Evolutionary conservation across 2,888 invertebrate genomes (phyloP).

Genomic region (Xylota segnis): DNA sequence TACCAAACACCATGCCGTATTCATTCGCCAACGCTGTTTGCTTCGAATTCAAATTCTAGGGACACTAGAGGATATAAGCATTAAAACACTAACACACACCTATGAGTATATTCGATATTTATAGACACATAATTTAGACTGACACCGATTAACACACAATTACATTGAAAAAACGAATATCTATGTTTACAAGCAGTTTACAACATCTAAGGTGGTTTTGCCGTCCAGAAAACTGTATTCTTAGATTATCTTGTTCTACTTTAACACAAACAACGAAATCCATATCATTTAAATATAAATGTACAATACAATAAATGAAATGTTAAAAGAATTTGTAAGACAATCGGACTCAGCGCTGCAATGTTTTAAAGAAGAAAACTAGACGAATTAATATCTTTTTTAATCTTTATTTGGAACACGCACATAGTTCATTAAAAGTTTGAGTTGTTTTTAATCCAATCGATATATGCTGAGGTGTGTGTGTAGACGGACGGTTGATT

Average conservation of each 20-base stretch:
- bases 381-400: background rate
- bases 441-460: conserved; percentile 82
- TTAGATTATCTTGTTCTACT: conserved; percentile 36
- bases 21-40: background rate
- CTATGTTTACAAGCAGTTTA: conserved; percentile 79
- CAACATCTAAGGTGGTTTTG: conserved; percentile 84
- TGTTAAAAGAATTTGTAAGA: background rate
- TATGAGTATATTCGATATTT: conserved; percentile 46
- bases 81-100: conserved; percentile 51
- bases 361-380: background rate
- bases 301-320: background rate
- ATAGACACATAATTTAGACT: conserved; percentile 35
- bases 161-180: conserved; percentile 28
- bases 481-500: conserved; percentile 85
- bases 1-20: background rate
- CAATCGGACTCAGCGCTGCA: conserved; percentile 9
- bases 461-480: conserved; percentile 83
- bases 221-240: conserved; percentile 82
- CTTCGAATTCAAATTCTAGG: background rate
- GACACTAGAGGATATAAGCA: conserved; percentile 27
- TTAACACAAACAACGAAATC: conserved; percentile 11
- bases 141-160: conserved; percentile 30
- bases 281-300: background rate
- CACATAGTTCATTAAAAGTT: conserved; percentile 23
- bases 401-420: background rate